Evolutionary conservation across 2,888 invertebrate species (phyloP), one percentile per base, ranked within the genome.

Genomic region (Drosophila setosimentum): DNA sequence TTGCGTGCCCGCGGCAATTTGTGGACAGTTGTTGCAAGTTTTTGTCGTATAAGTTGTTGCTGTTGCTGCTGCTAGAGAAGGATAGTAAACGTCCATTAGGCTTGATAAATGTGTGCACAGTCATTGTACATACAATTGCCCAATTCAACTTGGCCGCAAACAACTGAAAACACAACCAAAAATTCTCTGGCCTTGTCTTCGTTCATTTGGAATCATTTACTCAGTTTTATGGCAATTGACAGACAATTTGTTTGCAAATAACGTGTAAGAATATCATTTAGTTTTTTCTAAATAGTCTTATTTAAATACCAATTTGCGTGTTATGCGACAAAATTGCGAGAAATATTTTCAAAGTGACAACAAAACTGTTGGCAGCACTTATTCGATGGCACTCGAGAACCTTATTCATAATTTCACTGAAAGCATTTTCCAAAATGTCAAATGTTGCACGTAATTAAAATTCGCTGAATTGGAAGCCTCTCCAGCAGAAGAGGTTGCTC

Each of bases 1-100:
- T 87, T 84, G 84, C 85, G 87, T 87, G 89, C 86, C 83, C 83
- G 82, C 80, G 85, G 88, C 90, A 81, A 87, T 89, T 87, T 85
- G 81, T 74, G 83, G 81, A 84, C 89, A 86, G 87, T 88, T 84
- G 76, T 68, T 77, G 48, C 33, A 32, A 75, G 30, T 50, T 16
- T 48, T 45, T 45, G 16, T 45, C 45, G 16, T 45, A 45, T 16
- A 45, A 45, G 59, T 68, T 59, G 42, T 57, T 37, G 50, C 40
- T 63, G 40, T 3, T 50, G 16, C 18, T 49, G 50, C 8, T 55
- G 49, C 62, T 66, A 67, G 63, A 65, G 70, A 68, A 65, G 78
- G 87, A 86, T 81, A 83, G 89, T 88, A 75, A 83, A 73, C 70
- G 80, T 73, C 87, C 85, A 89, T 86, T 86, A 87, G 74, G 74